Base-by-base conservation (phyloP, 2,797 vertebrate species). In the Spatula versicolor region DNA sequence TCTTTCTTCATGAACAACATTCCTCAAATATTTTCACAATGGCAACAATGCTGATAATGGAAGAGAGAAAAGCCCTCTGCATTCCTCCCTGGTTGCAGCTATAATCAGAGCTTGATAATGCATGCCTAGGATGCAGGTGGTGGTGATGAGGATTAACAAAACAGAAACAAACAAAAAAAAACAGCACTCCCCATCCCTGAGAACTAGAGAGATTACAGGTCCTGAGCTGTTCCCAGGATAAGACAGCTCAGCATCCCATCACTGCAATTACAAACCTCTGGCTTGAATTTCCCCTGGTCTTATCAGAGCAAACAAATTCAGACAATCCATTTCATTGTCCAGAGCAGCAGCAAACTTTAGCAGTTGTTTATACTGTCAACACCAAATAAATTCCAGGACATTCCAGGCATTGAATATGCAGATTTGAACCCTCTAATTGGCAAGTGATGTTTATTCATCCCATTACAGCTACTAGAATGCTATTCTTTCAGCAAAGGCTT, bases 401-500 rank as follows among this genome's bases (percentile, higher is more conserved):
- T 93, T 94, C 86, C 33, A 77, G 54, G 50, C 77, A 88, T 3
- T 74, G 75, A 88, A 80, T 76, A 73, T 48, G 67, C 56, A 86
- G 75, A 91, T 77, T 83, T 82, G 87, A 86, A 48, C 77, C 83
- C 72, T 92, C 80, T 83, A 88, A 90, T 71, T 72, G 54, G 63
- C 0, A 19, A 91, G 26, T 5, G 13, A 67, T 50, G 84, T 86
- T 77, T 90, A 84, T 94, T 93, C 90, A 84, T 63, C 59, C 56
- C 43, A 12, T 88, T 94, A 86, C 50, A 93, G 80, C 83, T 60
- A 79, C 63, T 22, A 67, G 59, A 82, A 88, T 63, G 63, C 63
- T 55, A 64, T 90, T 92, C 87, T 95, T 93, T 83, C 88, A 86
- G 84, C 63, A 87, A 85, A 88, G 41, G 7, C 46, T 92, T 87